Conservation (phyloP, 2,888 invertebrate genomes). For the Drosophila pegasa region DNA sequence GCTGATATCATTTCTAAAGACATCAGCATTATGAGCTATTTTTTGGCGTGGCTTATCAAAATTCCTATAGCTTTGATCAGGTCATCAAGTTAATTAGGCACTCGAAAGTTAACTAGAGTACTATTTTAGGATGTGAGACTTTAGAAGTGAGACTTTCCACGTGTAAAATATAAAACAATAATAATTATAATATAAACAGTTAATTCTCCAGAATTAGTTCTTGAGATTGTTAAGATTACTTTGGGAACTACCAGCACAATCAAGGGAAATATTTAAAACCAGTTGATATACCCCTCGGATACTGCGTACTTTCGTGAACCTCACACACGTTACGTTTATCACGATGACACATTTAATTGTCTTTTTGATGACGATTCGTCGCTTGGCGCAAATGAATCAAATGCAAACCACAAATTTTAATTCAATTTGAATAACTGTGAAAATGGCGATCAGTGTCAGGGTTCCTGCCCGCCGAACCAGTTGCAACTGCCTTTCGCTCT, state of each 20-base stretch:
- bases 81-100: not conserved
- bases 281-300: not conserved
- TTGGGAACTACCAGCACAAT: conserved; percentile 6
- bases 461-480: conserved; percentile 40
- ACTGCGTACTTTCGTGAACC: not conserved
- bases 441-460: conserved; percentile 48
- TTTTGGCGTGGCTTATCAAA: not conserved
- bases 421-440: conserved; percentile 67
- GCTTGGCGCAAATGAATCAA: conserved; percentile 52
- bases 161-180: not conserved
- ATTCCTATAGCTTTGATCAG: not conserved
- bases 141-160: not conserved
- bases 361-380: conserved; percentile 43
- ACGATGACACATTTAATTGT: conserved; percentile 48
- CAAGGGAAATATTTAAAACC: not conserved
- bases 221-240: not conserved
- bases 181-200: not conserved
- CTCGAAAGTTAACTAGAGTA: not conserved
- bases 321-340: conserved; percentile 4
- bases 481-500: conserved; percentile 15
- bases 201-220: not conserved
- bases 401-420: conserved; percentile 52
- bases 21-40: conserved; percentile 29
- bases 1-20: conserved; percentile 16
- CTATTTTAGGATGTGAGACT: not conserved